Percentiles rank a stretch among this genome's conserved stretches.
These are phyloP conservation scores for Taphrorychus bicolor DNA, from an alignment of 2,888 invertebrate species.

Conservation along the genomic window DNA sequence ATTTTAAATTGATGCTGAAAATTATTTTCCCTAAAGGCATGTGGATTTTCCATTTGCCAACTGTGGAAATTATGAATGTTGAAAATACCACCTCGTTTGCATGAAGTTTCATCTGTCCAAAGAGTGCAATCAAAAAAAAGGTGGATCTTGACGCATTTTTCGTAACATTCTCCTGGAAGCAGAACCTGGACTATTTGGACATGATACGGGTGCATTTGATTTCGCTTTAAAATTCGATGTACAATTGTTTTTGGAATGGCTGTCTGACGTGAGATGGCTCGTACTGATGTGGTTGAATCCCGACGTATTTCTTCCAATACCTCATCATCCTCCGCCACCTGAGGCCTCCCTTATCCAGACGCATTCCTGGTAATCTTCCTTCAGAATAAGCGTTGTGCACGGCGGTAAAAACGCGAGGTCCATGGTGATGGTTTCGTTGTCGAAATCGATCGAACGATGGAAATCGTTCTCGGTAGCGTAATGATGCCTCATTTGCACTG, in stretches of 20 bases:
- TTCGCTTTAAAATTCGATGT: constrained; percentile 6
- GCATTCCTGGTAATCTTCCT: neutral
- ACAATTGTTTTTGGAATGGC: constrained; percentile 1
- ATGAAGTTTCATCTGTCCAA: too few species aligned
- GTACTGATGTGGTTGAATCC: neutral
- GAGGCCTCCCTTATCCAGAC: neutral
- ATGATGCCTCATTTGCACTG: neutral
- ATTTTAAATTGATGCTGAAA: too few species aligned
- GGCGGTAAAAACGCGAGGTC: neutral
- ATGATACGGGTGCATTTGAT: constrained; percentile 3
- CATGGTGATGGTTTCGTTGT: too few species aligned
- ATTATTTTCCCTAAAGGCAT: too few species aligned
- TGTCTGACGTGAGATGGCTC: constrained; percentile 1
- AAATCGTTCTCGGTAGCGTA: neutral
- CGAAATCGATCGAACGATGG: neutral
- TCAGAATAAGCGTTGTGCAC: neutral
- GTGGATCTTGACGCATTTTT: too few species aligned
- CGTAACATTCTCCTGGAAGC: too few species aligned
- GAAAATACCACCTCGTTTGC: too few species aligned
- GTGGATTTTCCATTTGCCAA: too few species aligned
- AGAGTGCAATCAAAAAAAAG: too few species aligned
- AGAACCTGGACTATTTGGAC: neutral
- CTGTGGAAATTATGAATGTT: too few species aligned
- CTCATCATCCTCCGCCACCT: neutral
- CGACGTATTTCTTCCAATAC: too few species aligned